These are phyloP conservation scores for Pantherophis alleghaniensis DNA, from an alignment of 2,797 vertebrate genomes.

Conservation along the genomic window DNA sequence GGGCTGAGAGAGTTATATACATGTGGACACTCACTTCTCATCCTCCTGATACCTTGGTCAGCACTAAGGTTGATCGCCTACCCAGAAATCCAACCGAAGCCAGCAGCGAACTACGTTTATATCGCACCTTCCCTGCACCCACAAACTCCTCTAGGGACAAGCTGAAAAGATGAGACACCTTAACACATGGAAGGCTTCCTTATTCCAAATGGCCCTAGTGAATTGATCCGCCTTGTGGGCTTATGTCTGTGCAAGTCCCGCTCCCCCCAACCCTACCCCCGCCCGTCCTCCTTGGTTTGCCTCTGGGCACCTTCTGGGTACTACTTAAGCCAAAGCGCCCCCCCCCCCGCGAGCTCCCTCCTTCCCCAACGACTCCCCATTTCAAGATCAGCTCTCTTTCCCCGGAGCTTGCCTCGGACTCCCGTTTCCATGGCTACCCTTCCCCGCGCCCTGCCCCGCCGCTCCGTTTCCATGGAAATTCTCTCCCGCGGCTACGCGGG, in stretches of 20 bases:
- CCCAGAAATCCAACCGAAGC: neutral
- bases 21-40: neutral
- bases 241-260: neutral
- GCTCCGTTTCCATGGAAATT: conserved; percentile 29
- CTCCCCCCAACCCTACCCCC: neutral
- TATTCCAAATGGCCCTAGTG: neutral
- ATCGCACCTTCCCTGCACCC: neutral
- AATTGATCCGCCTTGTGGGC: neutral
- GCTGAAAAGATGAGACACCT: neutral
- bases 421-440: conserved; percentile 21
- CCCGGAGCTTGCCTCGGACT: neutral
- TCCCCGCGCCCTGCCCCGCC: neutral
- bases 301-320: neutral
- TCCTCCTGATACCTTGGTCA: neutral
- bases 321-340: neutral
- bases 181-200: neutral
- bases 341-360: neutral
- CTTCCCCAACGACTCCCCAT: no score
- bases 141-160: neutral
- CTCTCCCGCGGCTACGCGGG: conserved; percentile 16
- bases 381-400: neutral
- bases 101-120: neutral
- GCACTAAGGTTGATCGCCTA: neutral
- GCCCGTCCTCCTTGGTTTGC: neutral
- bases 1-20: neutral